These are phyloP conservation scores for Prunella strophiata DNA, from an alignment of 2,797 vertebrate genomes.

Conservation along the genomic window DNA sequence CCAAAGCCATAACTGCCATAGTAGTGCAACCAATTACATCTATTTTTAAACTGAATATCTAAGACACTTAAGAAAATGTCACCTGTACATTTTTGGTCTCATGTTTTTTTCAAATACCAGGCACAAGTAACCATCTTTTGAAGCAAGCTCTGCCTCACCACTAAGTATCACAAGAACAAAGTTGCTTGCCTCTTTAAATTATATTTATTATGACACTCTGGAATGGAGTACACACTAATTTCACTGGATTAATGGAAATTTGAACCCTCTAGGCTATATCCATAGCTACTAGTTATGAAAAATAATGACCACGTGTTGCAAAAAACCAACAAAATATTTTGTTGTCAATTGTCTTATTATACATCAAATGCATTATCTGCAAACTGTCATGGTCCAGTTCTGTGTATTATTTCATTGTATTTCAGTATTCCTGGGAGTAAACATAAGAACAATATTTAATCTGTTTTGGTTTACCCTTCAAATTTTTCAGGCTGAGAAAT, in stretches of 20 bases:
- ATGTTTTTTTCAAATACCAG: background rate
- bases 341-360: background rate
- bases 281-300: background rate
- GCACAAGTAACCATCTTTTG: background rate
- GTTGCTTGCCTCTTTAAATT: background rate
- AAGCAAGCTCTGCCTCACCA: background rate
- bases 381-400: background rate
- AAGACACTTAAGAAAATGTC: background rate
- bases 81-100: background rate
- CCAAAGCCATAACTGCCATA: background rate
- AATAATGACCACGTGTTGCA: background rate
- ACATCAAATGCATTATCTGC: background rate
- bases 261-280: background rate
- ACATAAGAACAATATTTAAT: background rate
- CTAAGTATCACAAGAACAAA: background rate
- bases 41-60: background rate
- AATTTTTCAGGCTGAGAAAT: background rate
- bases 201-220: background rate
- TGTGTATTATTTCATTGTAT: background rate
- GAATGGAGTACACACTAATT: background rate
- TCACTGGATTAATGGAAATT: background rate
- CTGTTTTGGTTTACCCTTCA: background rate
- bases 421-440: background rate
- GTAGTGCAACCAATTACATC: background rate
- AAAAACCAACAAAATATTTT: background rate